Conservation (phyloP, 1,140 invertebrate genomes). For the Hetaerina americana region DNA sequence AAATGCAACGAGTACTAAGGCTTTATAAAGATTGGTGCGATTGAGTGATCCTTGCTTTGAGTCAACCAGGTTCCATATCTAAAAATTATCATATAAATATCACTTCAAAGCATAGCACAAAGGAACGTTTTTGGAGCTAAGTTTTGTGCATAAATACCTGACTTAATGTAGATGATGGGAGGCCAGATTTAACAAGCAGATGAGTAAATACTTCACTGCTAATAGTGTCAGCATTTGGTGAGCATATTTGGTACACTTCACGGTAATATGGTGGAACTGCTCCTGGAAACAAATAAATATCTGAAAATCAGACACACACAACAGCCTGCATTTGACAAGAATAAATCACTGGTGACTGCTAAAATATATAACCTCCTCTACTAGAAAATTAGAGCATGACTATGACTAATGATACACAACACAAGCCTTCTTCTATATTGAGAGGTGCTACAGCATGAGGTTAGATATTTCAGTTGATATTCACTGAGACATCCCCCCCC, state of each 20-base stretch:
- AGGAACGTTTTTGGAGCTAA: not conserved
- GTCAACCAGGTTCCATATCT: conserved; percentile 53
- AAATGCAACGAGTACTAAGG: conserved; percentile 48
- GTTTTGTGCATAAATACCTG: conserved; percentile 32
- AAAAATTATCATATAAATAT: not conserved
- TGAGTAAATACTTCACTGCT: conserved; percentile 47
- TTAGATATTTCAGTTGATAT: too few relatives aligned
- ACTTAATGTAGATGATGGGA: conserved; percentile 40
- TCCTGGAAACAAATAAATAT: conserved; percentile 30
- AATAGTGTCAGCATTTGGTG: conserved; percentile 43
- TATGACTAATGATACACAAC: too few relatives aligned
- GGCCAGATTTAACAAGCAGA: conserved; percentile 44
- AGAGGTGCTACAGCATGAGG: too few relatives aligned
- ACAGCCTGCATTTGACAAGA: too few relatives aligned
- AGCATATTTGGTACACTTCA: conserved; percentile 48
- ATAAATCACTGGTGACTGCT: too few relatives aligned
- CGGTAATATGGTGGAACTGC: conserved; percentile 46
- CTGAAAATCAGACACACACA: too few relatives aligned
- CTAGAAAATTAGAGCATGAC: too few relatives aligned
- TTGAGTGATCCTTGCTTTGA: conserved; percentile 42
- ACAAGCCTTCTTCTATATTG: too few relatives aligned
- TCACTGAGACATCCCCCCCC: too few relatives aligned
- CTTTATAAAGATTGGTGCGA: conserved; percentile 46
- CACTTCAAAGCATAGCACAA: not conserved
- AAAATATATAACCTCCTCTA: too few relatives aligned